Evolutionary conservation across 2,113 vertebrate species (phyloP).

Genomic region (Brienomyrus longianalis): DNA sequence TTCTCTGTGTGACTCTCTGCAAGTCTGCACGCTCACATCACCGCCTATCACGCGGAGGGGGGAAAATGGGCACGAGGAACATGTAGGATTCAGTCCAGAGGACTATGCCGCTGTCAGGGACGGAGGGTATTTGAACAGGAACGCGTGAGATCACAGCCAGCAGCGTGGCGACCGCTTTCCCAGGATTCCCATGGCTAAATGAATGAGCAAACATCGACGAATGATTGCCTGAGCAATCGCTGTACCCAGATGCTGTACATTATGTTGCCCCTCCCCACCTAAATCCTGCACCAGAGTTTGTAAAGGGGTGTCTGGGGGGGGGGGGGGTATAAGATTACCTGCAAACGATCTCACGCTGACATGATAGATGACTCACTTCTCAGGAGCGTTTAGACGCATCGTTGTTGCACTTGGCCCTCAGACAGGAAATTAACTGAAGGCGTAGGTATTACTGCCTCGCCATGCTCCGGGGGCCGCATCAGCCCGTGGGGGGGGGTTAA

Average conservation of each 20-base stretch:
- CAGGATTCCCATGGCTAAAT: not conserved
- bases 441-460: not conserved
- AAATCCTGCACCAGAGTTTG: slow-evolving; percentile 6
- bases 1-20: not conserved
- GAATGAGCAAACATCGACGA: not conserved
- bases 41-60: not conserved
- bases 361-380: slow-evolving; percentile 8
- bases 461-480: not conserved
- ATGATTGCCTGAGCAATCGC: not conserved
- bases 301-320: not conserved
- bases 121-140: not conserved
- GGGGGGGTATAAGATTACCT: slow-evolving; percentile 9
- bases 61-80: not conserved
- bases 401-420: not conserved
- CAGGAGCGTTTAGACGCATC: not conserved
- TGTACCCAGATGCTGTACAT: not conserved
- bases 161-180: not conserved
- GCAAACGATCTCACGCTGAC: slow-evolving; percentile 10
- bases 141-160: not conserved
- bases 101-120: not conserved
- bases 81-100: not conserved
- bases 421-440: slow-evolving; percentile 16
- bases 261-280: not conserved
- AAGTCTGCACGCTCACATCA: too few relatives aligned
- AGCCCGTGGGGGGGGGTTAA: not conserved